Conservation (phyloP, 2,797 vertebrate genomes). For the Denticeps clupeoides region DNA sequence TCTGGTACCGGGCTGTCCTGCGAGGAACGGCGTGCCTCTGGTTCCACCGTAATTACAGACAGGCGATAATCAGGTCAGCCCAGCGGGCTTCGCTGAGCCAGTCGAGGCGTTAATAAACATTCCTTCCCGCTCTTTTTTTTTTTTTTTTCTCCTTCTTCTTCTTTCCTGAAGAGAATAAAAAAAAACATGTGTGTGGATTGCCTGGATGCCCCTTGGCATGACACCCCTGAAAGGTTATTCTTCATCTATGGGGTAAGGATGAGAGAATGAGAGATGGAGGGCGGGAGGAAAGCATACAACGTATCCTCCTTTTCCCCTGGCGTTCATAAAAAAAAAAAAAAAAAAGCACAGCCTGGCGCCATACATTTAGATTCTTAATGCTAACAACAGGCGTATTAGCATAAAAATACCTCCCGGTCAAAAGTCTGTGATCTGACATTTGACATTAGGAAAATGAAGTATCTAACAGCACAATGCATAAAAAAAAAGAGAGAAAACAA, state of each 20-base stretch:
- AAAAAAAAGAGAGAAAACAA: constrained; percentile 29
- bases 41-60: constrained; percentile 65
- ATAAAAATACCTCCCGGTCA: constrained; percentile 65
- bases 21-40: constrained; percentile 33
- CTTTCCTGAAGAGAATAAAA: constrained; percentile 4
- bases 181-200: background rate
- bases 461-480: constrained; percentile 61
- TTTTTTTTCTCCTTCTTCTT: constrained; percentile 28
- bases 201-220: background rate
- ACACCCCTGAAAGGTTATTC: constrained; percentile 5
- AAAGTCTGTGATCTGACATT: constrained; percentile 63
- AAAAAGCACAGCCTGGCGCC: constrained; percentile 24
- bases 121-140: constrained; percentile 58
- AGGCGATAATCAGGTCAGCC: constrained; percentile 69
- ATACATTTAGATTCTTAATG: constrained; percentile 60
- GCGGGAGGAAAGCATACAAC: background rate
- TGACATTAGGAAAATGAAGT: constrained; percentile 64
- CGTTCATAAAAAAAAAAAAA: constrained; percentile 40
- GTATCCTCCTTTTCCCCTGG: constrained; percentile 43
- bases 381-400: constrained; percentile 58
- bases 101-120: constrained; percentile 66
- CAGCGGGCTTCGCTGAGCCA: constrained; percentile 49
- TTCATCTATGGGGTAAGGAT: background rate
- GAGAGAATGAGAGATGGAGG: background rate
- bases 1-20: too few species aligned